Evolutionary conservation across 2,113 vertebrate species (phyloP), one percentile per base, ranked within the genome.

Genomic region (Rhabdornis inornatus): DNA sequence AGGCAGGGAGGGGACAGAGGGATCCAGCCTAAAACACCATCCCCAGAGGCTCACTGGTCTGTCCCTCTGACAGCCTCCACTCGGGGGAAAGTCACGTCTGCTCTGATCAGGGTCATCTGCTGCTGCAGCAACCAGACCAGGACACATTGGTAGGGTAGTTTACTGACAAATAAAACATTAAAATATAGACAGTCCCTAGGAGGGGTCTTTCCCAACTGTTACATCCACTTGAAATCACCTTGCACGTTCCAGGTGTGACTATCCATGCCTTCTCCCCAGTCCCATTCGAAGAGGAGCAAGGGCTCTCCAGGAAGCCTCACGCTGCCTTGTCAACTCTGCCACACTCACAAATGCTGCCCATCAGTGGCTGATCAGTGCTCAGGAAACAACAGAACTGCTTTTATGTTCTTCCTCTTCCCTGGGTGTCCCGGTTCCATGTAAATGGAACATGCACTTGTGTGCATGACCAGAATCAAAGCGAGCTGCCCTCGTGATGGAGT

Each of bases 351-450:
- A 18, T 8, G 2, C 6, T 21, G 79, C 52, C 65, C 37, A 9
- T 9, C 68, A 15, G 69, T 4, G 76, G 33, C 44, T 56, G 57
- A 35, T 25, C 25, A 52, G 49, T 1, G 50, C 17, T 40, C n/a
- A 12, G 17, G 20, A 49, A 61, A 53, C 25, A 30, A 12, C 39
- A 81, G 11, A 40, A 11, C 42, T 21, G 60, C 42, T 66, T 57
- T 64, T 25, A 18, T 22, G 42, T 11, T 27, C 42, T 65, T 23
- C 42, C 75, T 59, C 33, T 37, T 65, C 83, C 23, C 3, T 11
- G 64, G 1, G 2, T 63, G 60, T 60, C 37, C 15, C 0, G 0
- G 31, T 37, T 24, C 69, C 37, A n/a, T n/a, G 50, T 9, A 21
- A 89, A 24, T 20, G 64, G 59, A 53, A 72, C 9, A 2, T 3